These are phyloP conservation scores for Pangasianodon hypophthalmus DNA, from an alignment of 2,113 vertebrate genomes.

Conservation along the genomic window DNA sequence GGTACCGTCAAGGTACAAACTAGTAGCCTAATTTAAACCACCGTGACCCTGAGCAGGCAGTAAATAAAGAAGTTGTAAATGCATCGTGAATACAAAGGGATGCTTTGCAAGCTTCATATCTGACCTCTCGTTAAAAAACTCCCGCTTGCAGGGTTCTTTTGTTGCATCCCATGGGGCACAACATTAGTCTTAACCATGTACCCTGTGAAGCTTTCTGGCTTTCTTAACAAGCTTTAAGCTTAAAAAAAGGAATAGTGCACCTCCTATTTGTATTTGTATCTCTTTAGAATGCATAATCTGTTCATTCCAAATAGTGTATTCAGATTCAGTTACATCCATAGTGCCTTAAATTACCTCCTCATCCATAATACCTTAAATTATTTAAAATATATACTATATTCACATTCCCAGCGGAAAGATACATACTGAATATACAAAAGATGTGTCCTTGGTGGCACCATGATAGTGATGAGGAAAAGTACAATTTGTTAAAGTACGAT, in stretches of 20 bases:
- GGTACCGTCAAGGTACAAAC: neutral
- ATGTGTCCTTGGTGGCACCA: neutral
- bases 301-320: neutral
- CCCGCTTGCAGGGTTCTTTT: neutral
- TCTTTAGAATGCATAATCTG: neutral
- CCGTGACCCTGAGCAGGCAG: neutral
- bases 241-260: neutral
- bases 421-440: neutral
- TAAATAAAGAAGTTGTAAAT: neutral
- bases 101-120: neutral
- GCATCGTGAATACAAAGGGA: neutral
- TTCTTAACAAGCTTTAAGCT: neutral
- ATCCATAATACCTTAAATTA: no score
- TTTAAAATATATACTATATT: neutral
- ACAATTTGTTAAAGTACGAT: neutral
- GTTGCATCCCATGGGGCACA: neutral
- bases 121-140: neutral
- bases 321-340: neutral
- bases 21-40: neutral
- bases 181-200: neutral
- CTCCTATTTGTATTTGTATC: neutral
- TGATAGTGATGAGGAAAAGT: neutral
- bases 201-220: neutral
- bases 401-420: neutral
- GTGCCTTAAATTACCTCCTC: no score